Conservation (phyloP, 2,797 vertebrate species). For the Cyprinella venusta region DNA sequence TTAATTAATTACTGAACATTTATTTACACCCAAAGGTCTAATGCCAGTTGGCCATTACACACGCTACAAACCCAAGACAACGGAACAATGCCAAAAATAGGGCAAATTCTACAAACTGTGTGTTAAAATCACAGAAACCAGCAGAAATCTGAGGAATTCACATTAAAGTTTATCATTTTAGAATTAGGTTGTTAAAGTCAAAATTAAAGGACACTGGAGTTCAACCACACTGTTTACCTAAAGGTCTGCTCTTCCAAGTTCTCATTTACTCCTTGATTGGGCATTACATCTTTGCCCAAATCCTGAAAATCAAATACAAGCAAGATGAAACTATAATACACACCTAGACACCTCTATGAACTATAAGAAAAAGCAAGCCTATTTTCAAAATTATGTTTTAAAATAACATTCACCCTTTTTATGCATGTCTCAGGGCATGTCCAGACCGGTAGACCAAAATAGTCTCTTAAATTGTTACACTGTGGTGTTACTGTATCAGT, state of each 20-base stretch:
- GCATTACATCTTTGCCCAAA: slow-evolving; percentile 60
- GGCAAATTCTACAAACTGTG: not conserved
- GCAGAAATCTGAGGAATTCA: no score
- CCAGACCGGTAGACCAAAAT: not conserved
- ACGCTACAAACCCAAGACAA: not conserved
- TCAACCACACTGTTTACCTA: slow-evolving; percentile 62
- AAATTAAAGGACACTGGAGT: not conserved
- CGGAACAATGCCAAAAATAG: no score
- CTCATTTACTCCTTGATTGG: slow-evolving; percentile 62
- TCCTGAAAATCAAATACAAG: slow-evolving; percentile 61
- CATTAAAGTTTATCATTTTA: not conserved
- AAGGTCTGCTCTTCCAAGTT: slow-evolving; percentile 65
- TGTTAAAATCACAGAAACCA: not conserved
- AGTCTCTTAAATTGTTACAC: not conserved
- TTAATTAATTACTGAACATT: not conserved
- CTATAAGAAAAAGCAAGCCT: not conserved
- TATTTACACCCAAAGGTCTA: not conserved
- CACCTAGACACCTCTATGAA: not conserved
- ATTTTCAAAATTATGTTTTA: not conserved
- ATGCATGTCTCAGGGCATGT: not conserved
- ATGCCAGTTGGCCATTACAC: not conserved
- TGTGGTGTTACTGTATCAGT: no score
- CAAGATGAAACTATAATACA: not conserved
- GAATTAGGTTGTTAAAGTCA: not conserved
- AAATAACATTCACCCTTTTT: not conserved